These are phyloP conservation scores for Drosophila aldrichi DNA, from an alignment of 2,888 invertebrate genomes.

Conservation along the genomic window DNA sequence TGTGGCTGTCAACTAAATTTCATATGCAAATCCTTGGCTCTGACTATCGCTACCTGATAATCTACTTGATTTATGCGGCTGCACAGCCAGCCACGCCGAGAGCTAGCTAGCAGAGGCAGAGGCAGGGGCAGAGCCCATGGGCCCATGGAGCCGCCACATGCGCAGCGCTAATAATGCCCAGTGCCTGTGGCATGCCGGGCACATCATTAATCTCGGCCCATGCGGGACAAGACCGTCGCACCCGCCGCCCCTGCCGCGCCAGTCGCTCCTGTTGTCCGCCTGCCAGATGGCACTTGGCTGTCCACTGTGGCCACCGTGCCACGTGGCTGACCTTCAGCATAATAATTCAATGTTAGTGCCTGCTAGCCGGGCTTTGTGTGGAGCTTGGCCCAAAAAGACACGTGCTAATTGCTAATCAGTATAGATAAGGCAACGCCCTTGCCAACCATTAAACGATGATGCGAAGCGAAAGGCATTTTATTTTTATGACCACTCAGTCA, in stretches of 20 bases:
- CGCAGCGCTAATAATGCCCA: slow-evolving; percentile 63
- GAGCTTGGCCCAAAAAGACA: slow-evolving; percentile 51
- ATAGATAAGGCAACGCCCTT: slow-evolving; percentile 59
- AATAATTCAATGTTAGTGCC: slow-evolving; percentile 70
- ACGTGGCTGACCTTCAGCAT: slow-evolving; percentile 71
- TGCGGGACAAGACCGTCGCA: slow-evolving; percentile 56
- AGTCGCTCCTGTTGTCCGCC: neutral
- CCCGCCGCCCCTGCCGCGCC: too few species aligned
- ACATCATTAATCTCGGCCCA: slow-evolving; percentile 76
- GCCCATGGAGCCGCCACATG: slow-evolving; percentile 23
- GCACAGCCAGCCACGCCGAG: slow-evolving; percentile 37
- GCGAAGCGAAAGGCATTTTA: slow-evolving; percentile 56
- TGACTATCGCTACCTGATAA: slow-evolving; percentile 78
- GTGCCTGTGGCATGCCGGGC: slow-evolving; percentile 52
- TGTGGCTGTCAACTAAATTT: slow-evolving; percentile 76
- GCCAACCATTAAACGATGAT: slow-evolving; percentile 54
- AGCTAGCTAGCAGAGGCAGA: too few species aligned
- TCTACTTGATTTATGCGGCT: slow-evolving; percentile 74
- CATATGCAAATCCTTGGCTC: slow-evolving; percentile 75
- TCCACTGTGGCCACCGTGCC: slow-evolving; percentile 16
- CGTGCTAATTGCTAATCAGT: slow-evolving; percentile 78
- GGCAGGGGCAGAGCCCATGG: slow-evolving; percentile 7
- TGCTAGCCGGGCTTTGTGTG: slow-evolving; percentile 28
- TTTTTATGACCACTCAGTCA: slow-evolving; percentile 42
- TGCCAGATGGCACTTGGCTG: slow-evolving; percentile 35